Conservation (phyloP, 2,113 vertebrate species). For the Narcine bancroftii region DNA sequence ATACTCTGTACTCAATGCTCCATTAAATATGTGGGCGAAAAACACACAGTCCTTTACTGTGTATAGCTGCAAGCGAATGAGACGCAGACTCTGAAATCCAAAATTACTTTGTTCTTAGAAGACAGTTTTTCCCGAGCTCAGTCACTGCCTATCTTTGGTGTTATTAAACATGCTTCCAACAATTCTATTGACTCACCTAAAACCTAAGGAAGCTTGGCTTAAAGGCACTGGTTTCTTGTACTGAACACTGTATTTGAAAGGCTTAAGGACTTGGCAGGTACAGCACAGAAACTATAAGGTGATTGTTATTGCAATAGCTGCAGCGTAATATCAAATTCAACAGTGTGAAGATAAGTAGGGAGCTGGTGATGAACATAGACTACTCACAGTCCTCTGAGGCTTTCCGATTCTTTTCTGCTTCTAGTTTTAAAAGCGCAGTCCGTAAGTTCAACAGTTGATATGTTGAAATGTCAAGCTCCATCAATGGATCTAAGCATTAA, state of each 20-base stretch:
- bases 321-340: background rate
- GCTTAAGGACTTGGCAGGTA: background rate
- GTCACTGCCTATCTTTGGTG: slow-evolving; percentile 29
- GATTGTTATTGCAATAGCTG: background rate
- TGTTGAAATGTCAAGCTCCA: background rate
- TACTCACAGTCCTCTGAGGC: background rate
- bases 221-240: background rate
- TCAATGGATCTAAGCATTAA: background rate
- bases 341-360: background rate
- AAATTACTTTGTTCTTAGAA: slow-evolving; percentile 29
- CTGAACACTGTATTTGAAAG: background rate
- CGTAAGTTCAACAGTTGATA: background rate
- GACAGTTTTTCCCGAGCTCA: slow-evolving; percentile 27
- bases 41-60: background rate
- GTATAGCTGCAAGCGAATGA: slow-evolving; percentile 35
- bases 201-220: slow-evolving; percentile 3
- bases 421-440: background rate
- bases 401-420: background rate
- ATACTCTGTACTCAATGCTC: slow-evolving; percentile 34
- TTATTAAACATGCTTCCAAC: slow-evolving; percentile 25
- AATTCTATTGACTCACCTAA: background rate
- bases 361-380: background rate
- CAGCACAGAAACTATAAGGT: background rate
- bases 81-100: slow-evolving; percentile 15
- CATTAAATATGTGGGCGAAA: slow-evolving; percentile 35